phyloP scores from a whole-genome alignment of 2,888 invertebrate species.

The Artemia sinica region DNA sequence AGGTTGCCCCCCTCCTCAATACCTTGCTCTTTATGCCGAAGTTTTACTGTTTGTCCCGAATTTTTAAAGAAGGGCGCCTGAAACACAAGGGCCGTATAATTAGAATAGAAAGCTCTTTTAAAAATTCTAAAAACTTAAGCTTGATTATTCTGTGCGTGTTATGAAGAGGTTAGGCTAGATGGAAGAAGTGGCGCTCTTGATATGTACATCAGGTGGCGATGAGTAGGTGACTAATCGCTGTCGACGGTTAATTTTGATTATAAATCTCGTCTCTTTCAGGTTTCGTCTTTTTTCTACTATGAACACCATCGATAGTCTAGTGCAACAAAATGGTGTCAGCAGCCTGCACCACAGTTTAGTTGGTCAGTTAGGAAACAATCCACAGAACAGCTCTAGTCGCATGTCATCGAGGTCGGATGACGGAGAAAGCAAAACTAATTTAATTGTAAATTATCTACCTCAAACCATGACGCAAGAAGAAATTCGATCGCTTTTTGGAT shows the following conservation, averaged over 20 bases:
- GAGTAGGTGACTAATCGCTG: no score
- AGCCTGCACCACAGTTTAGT: slow-evolving; percentile 5
- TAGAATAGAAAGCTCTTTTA: no score
- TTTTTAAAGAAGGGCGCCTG: no score
- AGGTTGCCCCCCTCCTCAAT: no score
- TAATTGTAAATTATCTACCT: slow-evolving; percentile 98
- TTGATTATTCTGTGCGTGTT: no score
- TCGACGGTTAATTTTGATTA: not conserved
- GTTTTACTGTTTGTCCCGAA: no score
- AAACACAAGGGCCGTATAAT: no score
- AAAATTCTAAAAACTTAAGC: no score
- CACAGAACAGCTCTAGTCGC: slow-evolving; percentile 13
- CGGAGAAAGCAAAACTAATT: slow-evolving; percentile 90
- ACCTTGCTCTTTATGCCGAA: no score
- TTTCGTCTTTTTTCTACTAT: slow-evolving; percentile 8
- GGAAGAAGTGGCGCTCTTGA: no score
- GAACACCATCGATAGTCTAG: slow-evolving; percentile 8
- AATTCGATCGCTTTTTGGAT: slow-evolving; percentile 89
- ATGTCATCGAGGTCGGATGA: slow-evolving; percentile 18
- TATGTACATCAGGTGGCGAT: no score
- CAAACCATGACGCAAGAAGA: slow-evolving; percentile 99
- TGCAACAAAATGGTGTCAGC: slow-evolving; percentile 4
- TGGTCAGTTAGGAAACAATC: slow-evolving; percentile 11
- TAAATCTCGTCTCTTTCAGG: not conserved
- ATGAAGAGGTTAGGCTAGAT: no score